phyloP scores from a whole-genome alignment of 2,113 vertebrate genomes.

The Montifringilla adamsi region DNA sequence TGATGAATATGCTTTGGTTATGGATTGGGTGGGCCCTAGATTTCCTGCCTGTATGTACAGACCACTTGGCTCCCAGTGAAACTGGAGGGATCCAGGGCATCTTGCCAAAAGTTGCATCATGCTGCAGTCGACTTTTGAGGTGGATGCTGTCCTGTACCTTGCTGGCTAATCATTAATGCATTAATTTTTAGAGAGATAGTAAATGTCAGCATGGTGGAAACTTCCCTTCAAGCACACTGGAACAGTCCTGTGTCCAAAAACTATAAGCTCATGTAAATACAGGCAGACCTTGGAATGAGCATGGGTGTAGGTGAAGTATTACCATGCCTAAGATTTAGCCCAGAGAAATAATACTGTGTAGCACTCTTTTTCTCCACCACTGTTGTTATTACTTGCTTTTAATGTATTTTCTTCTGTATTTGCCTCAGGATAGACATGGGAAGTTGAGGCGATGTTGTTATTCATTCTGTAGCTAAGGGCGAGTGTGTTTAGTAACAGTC shows the following conservation, averaged over 20 bases:
- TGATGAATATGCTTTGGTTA: background rate
- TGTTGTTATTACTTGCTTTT: background rate
- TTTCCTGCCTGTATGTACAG: background rate
- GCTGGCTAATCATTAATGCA: fast-evolving
- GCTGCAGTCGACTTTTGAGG: background rate
- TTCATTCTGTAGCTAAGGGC: background rate
- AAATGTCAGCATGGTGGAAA: background rate
- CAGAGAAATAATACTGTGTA: background rate
- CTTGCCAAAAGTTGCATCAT: background rate
- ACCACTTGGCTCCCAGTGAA: background rate
- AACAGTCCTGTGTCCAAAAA: background rate
- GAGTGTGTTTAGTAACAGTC: background rate
- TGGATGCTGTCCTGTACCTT: background rate
- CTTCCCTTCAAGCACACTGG: background rate
- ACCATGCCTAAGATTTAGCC: background rate
- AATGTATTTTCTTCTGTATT: background rate
- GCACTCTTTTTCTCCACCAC: background rate
- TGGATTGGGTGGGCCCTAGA: background rate
- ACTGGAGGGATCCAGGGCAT: background rate
- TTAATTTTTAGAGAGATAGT: background rate
- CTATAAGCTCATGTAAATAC: background rate
- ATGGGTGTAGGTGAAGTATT: background rate
- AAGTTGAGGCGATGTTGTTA: background rate
- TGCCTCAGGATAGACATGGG: background rate
- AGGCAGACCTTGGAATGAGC: background rate